Evolutionary conservation across 2,797 vertebrate genomes (phyloP).

Genomic region (Distichodus sexfasciatus): DNA sequence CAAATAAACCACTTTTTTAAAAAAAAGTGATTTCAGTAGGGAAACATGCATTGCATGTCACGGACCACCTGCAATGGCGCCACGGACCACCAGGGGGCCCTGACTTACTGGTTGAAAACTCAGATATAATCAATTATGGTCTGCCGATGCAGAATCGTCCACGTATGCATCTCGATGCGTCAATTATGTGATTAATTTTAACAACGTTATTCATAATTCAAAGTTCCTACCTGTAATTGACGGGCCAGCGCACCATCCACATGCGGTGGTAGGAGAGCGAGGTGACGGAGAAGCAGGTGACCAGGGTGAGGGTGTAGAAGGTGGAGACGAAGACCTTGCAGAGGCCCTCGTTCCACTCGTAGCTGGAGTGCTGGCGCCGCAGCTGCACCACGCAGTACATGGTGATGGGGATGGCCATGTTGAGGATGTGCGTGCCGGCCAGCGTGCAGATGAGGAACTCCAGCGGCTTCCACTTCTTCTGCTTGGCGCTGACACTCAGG

Average conservation of each 20-base stretch:
- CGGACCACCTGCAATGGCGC: too few relatives aligned
- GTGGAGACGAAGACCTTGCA: slow-evolving; percentile 95
- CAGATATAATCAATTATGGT: too few relatives aligned
- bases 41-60: too few relatives aligned
- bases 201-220: too few relatives aligned
- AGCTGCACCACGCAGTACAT: slow-evolving; percentile 89
- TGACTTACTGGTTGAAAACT: too few relatives aligned
- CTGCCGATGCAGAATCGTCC: too few relatives aligned
- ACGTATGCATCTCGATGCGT: too few relatives aligned
- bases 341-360: slow-evolving; percentile 92
- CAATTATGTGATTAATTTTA: too few relatives aligned
- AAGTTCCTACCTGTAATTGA: slow-evolving; percentile 86
- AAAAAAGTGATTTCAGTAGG: too few relatives aligned
- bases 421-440: slow-evolving; percentile 92
- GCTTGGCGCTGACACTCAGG: slow-evolving; percentile 90
- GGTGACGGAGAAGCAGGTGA: slow-evolving; percentile 93
- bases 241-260: slow-evolving; percentile 98
- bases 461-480: slow-evolving; percentile 94
- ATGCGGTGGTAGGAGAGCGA: slow-evolving; percentile 94
- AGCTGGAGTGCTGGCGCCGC: slow-evolving; percentile 81
- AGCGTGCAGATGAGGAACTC: slow-evolving; percentile 91
- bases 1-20: too few relatives aligned
- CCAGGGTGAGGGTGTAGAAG: slow-evolving; percentile 92
- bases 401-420: slow-evolving; percentile 87
- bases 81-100: too few relatives aligned